Evolutionary conservation across 2,888 invertebrate species (phyloP).

Genomic region (Noctua pronuba): DNA sequence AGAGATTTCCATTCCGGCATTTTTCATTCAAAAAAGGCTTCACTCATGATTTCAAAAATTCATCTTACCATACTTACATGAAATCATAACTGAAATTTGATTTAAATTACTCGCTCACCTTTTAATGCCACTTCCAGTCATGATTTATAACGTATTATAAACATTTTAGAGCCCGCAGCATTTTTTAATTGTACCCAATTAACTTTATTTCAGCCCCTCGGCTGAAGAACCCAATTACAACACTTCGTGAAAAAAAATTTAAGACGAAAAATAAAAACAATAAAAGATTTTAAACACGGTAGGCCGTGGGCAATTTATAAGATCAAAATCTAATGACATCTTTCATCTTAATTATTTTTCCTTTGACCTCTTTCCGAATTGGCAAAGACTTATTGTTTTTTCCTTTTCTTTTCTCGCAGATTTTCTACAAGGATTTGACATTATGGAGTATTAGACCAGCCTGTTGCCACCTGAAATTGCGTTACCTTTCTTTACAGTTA

Average conservation of each 20-base stretch:
- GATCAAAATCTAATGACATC: slow-evolving; percentile 65
- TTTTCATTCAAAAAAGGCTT: not conserved
- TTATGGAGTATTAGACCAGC: slow-evolving; percentile 50
- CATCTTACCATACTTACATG: not conserved
- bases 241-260: slow-evolving; percentile 71
- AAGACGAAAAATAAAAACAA: slow-evolving; percentile 73
- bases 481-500: slow-evolving; percentile 39
- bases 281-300: slow-evolving; percentile 65
- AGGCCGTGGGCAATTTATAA: slow-evolving; percentile 56
- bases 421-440: slow-evolving; percentile 58
- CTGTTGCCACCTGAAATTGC: slow-evolving; percentile 49
- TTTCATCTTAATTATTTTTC: slow-evolving; percentile 66
- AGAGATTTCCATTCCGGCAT: not conserved
- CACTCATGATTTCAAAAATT: not conserved
- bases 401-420: slow-evolving; percentile 23
- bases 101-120: slow-evolving; percentile 35
- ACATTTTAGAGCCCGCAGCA: slow-evolving; percentile 77
- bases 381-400: slow-evolving; percentile 60
- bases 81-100: slow-evolving; percentile 15
- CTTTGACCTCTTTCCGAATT: slow-evolving; percentile 53
- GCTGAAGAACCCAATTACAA: slow-evolving; percentile 81
- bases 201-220: slow-evolving; percentile 80
- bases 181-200: slow-evolving; percentile 86
- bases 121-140: slow-evolving; percentile 69
- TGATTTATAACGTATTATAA: slow-evolving; percentile 70